Evolutionary conservation across 2,888 invertebrate genomes (phyloP).

Genomic region (Diplazon laetatorius): DNA sequence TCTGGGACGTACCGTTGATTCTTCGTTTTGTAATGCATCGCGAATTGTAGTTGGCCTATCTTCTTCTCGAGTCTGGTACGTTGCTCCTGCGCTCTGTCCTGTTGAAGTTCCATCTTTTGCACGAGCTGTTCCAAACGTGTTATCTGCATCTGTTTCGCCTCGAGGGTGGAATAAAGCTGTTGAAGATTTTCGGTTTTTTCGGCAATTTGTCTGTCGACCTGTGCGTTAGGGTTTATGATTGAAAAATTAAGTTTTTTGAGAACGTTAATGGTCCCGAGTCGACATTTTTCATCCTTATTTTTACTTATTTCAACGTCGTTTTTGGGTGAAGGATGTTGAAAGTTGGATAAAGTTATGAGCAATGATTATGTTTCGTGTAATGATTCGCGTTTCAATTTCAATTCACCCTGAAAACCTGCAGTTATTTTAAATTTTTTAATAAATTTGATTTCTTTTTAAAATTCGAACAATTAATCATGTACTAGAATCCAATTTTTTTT

Average conservation of each 20-base stretch:
- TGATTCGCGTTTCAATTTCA: too few relatives aligned
- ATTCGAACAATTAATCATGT: too few relatives aligned
- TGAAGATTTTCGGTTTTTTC: slow-evolving; percentile 84
- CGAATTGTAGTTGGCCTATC: slow-evolving; percentile 84
- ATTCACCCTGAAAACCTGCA: too few relatives aligned
- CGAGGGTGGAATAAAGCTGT: slow-evolving; percentile 83
- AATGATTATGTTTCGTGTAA: too few relatives aligned
- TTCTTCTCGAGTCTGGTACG: slow-evolving; percentile 85
- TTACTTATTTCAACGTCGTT: too few relatives aligned
- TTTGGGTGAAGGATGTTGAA: too few relatives aligned
- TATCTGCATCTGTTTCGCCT: slow-evolving; percentile 85
- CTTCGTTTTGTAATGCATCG: slow-evolving; percentile 77
- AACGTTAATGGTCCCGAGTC: too few relatives aligned
- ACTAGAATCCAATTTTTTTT: too few relatives aligned
- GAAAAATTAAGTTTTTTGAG: too few relatives aligned
- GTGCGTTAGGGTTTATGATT: slow-evolving; percentile 65
- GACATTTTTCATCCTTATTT: neutral
- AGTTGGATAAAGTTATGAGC: too few relatives aligned
- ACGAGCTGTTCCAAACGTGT: slow-evolving; percentile 85
- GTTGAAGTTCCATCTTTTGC: slow-evolving; percentile 85
- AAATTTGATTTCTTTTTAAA: too few relatives aligned
- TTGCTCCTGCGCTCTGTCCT: slow-evolving; percentile 85
- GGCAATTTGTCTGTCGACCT: slow-evolving; percentile 84
- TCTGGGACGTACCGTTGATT: slow-evolving; percentile 76
- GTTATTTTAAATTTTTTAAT: too few relatives aligned